A percentile compares a stretch with the other conserved stretches of the same genome.
Conservation (phyloP, 2,888 invertebrate genomes). For the Hirtodrosophila alboralis region DNA sequence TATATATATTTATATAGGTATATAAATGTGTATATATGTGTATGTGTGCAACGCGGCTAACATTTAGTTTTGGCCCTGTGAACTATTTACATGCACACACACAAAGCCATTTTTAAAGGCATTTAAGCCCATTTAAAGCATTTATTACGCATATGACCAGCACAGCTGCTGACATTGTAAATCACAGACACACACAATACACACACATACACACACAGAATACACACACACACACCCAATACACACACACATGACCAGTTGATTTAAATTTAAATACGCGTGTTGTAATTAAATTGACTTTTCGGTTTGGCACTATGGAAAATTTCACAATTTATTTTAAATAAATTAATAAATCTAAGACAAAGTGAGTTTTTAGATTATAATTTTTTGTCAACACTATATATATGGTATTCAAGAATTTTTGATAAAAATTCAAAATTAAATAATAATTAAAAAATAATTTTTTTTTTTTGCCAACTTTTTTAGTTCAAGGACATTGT, state of each 20-base stretch:
- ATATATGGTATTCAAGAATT: too few relatives aligned
- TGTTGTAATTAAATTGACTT: constrained; percentile 71
- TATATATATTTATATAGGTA: constrained; percentile 4
- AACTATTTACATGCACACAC: constrained; percentile 60
- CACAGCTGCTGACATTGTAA: constrained; percentile 41
- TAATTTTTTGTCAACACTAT: too few relatives aligned
- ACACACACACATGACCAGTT: constrained; percentile 34
- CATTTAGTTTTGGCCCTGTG: constrained; percentile 72
- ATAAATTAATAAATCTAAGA: too few relatives aligned
- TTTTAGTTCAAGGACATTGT: too few relatives aligned
- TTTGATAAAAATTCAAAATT: too few relatives aligned
- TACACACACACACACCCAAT: constrained; percentile 1
- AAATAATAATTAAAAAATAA: too few relatives aligned
- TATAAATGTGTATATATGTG: constrained; percentile 24
- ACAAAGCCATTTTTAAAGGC: constrained; percentile 43
- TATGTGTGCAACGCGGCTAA: constrained; percentile 45
- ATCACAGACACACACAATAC: constrained; percentile 32
- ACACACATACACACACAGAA: neutral
- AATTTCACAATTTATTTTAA: too few relatives aligned
- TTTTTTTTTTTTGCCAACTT: too few relatives aligned
- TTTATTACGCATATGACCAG: constrained; percentile 39
- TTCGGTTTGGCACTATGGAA: constrained; percentile 17
- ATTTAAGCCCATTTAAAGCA: constrained; percentile 44
- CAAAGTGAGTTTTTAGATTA: too few relatives aligned
- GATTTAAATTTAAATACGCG: constrained; percentile 63